Evolutionary conservation across 2,797 vertebrate species (phyloP), one percentile per base, ranked within the genome.

Genomic region (Fundulus diaphanus): DNA sequence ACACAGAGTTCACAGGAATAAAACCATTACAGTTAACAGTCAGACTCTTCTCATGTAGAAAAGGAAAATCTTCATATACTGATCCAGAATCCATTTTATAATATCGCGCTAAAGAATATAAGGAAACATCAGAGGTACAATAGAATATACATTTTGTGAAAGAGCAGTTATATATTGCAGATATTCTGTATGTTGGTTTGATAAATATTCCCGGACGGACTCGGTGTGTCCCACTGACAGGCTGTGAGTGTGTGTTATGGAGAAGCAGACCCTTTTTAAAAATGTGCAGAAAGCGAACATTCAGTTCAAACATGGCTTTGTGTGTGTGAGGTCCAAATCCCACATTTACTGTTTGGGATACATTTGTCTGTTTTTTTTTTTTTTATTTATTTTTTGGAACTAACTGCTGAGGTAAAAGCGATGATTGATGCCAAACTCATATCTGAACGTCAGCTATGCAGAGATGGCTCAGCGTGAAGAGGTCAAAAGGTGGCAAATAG

Each of bases 11-110:
- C 81, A 56, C 81, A 83, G 84, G 87, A 57, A 75, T 78, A 61
- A 61, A 72, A 85, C 82, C 88, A 87, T 88, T 90, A 84, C 84
- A 82, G 87, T 87, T 93, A 96, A 95, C 94, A 96, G 95, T 86
- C 88, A 89, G 81, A 89, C 88, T 84, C 82, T 92, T 83, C 84
- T 63, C 29, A 63, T 74, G 63, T 27, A 82, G 54, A 59, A 72
- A 72, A 90, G 82, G 83, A 92, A 87, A 88, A 89, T 76, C 80
- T 67, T 72, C 66, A 73, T 74, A 86, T 91, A 89, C 73, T 85
- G 74, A 83, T 92, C n/a, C n/a, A 83, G 73, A 91, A 84, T 86
- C 87, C 46, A 72, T 88, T 86, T 83, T 82, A 85, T 84, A 83
- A 84, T 71, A 89, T 69, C 2, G 77, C 91, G 81, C 42, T 85